Base-by-base conservation (phyloP, 2,113 vertebrate species). In the Entelurus aequoreus region DNA sequence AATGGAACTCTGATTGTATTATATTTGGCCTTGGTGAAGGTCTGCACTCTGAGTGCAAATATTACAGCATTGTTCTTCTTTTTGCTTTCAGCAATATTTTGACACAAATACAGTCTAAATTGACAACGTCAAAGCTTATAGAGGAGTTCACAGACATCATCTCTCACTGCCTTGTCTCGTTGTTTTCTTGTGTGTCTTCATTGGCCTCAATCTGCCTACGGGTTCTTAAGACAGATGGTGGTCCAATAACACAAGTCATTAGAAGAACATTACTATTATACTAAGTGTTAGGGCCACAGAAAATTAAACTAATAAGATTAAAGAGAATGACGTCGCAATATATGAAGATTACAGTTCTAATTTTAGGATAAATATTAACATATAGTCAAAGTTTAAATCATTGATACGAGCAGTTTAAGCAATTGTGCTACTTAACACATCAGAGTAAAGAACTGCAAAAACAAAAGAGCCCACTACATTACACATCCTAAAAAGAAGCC, bases 161-260 rank as follows among this genome's bases (percentile, higher is more conserved):
- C 35, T 63, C 19, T 60, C 6, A 4, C 60, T 74, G 15, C 36
- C 1, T 28, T 8, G 54, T 13, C 62, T 54, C 56, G 19, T 21
- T 57, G 21, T 28, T 19, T 37, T 69, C 51, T 60, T 68, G 21
- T 66, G 6, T 52, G 53, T 54, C 61, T 68, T 63, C 47, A 58
- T 46, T 60, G 50, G 59, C 59, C 76, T 47, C 21, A 50, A 60
- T 38, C 50, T 66, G 60, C 62, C 72, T 73, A 12, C 36, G 56
- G 74, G 74, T 57, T 57, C 46, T 50, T 42, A 38, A 62, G 54
- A 75, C 80, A 77, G 75, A 75, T 77, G 63, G 71, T 59, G 56
- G 52, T 65, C 63, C 60, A 65, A 48, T 62, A 81, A 74, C 66
- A 80, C 63, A 53, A 54, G 36, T 73, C 37, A 55, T 61, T 65